These are phyloP conservation scores for Doris montereyensis DNA, from an alignment of 2,888 invertebrate species.

Conservation along the genomic window DNA sequence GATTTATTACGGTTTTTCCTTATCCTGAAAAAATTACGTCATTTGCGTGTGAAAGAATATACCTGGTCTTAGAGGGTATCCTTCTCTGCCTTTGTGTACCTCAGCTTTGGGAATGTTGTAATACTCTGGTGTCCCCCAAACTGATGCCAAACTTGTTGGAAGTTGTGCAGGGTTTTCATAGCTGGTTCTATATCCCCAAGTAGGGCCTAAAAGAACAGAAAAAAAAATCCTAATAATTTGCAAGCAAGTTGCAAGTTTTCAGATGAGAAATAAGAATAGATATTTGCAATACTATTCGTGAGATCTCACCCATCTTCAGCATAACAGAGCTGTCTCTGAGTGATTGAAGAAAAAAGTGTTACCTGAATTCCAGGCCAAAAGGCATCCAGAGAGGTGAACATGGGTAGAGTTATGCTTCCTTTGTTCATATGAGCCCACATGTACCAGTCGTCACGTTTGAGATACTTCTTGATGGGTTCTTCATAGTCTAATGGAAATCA, in stretches of 20 bases:
- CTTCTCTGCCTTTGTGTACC: slow-evolving; percentile 86
- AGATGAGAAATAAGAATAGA: no score
- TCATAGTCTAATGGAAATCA: slow-evolving; percentile 70
- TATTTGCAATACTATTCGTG: no score
- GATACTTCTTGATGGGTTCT: slow-evolving; percentile 73
- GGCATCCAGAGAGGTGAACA: slow-evolving; percentile 98
- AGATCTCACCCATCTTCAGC: no score
- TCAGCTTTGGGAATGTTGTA: slow-evolving; percentile 87
- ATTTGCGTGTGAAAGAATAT: no score
- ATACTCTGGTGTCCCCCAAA: slow-evolving; percentile 99
- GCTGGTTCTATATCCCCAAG: slow-evolving; percentile 90
- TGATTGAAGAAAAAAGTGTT: no score
- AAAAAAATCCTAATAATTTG: no score
- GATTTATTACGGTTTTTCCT: no score
- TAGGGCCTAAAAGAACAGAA: slow-evolving; percentile 70
- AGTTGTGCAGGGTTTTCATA: slow-evolving; percentile 93
- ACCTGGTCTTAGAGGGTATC: slow-evolving; percentile 92
- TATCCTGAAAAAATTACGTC: no score
- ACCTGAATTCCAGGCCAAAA: slow-evolving; percentile 97
- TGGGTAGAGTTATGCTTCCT: slow-evolving; percentile 93
- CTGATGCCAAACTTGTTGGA: slow-evolving; percentile 96
- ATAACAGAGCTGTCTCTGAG: no score
- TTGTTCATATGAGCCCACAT: slow-evolving; percentile 99
- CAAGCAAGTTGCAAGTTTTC: no score
- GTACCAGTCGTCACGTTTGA: slow-evolving; percentile 97